Conservation (phyloP, 2,113 vertebrate genomes). For the Copsychus sechellarum region DNA sequence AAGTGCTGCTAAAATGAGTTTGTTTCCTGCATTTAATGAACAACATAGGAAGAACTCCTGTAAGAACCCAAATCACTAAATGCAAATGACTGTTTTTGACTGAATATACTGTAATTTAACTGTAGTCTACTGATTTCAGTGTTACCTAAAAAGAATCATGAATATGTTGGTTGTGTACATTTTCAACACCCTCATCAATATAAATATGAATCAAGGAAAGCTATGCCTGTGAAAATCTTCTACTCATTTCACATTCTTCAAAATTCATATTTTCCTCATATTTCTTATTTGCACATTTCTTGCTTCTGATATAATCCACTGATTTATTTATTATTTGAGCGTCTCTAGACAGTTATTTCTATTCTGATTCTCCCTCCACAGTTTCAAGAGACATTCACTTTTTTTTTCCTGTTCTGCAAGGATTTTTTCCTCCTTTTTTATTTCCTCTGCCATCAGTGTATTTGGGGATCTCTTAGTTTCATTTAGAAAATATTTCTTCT, state of each 20-base stretch:
- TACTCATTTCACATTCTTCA: not conserved
- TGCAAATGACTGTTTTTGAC: not conserved
- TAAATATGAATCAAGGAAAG: not conserved
- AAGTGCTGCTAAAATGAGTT: not conserved
- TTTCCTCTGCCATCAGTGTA: not conserved
- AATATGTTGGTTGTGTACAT: not conserved
- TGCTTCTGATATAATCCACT: not conserved
- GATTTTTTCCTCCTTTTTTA: accelerated
- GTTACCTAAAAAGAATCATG: not conserved
- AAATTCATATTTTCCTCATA: not conserved
- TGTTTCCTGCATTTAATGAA: not conserved
- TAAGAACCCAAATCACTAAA: not conserved
- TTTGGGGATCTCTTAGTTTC: not conserved
- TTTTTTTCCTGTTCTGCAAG: not conserved
- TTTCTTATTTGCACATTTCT: not conserved
- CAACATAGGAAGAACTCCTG: not conserved
- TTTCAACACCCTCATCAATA: not conserved
- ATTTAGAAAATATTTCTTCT: not conserved
- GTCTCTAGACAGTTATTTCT: not conserved
- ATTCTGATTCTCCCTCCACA: not conserved
- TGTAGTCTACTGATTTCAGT: not conserved
- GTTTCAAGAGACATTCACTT: not conserved
- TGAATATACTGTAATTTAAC: not conserved
- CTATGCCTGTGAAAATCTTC: not conserved
- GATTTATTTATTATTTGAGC: not conserved